Evolutionary conservation across 1,140 invertebrate genomes (phyloP), one percentile per base, ranked within the genome.

Genomic region (Drosophila quadrilineata): DNA sequence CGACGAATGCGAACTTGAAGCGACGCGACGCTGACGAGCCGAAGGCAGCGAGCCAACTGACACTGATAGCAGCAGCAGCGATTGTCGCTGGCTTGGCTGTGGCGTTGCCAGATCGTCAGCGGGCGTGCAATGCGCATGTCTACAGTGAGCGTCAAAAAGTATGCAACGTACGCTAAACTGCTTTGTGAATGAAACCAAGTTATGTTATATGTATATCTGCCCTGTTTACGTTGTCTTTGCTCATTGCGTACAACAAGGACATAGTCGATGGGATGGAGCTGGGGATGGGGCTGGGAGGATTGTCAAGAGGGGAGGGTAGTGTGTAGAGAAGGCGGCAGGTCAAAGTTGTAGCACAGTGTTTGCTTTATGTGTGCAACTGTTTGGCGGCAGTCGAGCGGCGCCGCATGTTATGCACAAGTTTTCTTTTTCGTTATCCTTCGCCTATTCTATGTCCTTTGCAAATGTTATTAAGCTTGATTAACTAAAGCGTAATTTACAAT

Each of bases 331-430:
- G 60, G 54, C 36, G 35, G 48, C 62, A 82, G 75, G 68, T 80
- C 71, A 80, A 82, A 80, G 72, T 82, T 76, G 76, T 65, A 76
- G 59, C 67, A 69, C 63, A 71, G 75, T n/a, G n/a, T 69, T 72
- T 75, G 69, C 77, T 77, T 63, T 71, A 67, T 84, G 77, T 77
- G 71, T 84, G 70, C 67, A 77, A 84, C 85, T 82, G 77, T 84
- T 84, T 73, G 77, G 58, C 59, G 65, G 67, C 54, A 57, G 50
- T 67, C 64, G 36, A 56, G 57, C 66, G 59, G 19, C 62, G 75
- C 67, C 71, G 50, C 71, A 40, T 53, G 49, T 49, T 68, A 54
- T 57, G 45, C 63, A 56, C 54, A 29, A 41, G 31, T 56, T 69
- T 38, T 45, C 53, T 64, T 57, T 8, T 38, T 8, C 1, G n/a